These are phyloP conservation scores for Conus ventricosus DNA, from an alignment of 1,140 invertebrate species.

Conservation along the genomic window DNA sequence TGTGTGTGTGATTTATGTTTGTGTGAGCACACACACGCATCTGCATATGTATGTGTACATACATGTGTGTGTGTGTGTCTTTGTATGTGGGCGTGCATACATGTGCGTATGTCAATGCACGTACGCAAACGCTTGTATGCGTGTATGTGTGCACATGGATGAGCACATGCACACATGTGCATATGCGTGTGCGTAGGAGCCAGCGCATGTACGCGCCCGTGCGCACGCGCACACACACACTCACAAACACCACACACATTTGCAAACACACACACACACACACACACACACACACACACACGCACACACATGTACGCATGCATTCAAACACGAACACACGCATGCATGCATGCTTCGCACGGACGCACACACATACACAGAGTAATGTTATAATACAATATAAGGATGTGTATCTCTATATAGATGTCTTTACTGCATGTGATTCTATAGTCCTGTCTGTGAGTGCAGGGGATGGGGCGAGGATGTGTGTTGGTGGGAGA, in stretches of 20 bases:
- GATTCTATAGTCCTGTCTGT: no score
- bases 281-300: constrained; percentile 13
- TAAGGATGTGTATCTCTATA: background rate
- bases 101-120: no score
- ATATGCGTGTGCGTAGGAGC: background rate
- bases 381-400: background rate
- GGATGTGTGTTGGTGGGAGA: no score
- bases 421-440: background rate
- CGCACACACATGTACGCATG: background rate
- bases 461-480: no score
- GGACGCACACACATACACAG: constrained; percentile 19
- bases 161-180: no score
- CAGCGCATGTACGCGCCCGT: background rate
- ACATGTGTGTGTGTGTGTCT: no score
- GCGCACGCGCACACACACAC: background rate
- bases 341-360: background rate
- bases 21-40: background rate
- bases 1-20: no score
- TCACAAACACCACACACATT: background rate
- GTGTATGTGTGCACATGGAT: no score
- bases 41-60: no score
- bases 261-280: background rate
- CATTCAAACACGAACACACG: no score
- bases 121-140: no score
- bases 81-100: no score